Percentiles rank a stretch among this genome's conserved stretches.
These are phyloP conservation scores for Branchellion lobata DNA, from an alignment of 2,888 invertebrate species.

Conservation along the genomic window DNA sequence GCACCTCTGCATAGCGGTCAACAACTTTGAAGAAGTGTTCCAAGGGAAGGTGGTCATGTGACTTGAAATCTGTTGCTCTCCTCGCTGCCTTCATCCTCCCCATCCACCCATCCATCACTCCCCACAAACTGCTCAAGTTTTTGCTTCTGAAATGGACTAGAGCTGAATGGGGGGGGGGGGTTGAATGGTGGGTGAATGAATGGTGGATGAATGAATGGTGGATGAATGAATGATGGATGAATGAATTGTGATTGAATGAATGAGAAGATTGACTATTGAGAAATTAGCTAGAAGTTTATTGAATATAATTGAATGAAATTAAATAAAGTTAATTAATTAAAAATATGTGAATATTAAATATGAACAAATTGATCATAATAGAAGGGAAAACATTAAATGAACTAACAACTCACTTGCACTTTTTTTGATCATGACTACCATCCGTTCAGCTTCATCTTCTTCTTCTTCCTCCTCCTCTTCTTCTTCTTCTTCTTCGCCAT, in stretches of 20 bases:
- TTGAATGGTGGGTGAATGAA: too few relatives aligned
- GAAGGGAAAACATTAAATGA: too few relatives aligned
- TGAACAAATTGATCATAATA: too few relatives aligned
- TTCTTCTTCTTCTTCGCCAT: constrained; percentile 4
- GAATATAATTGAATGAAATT: too few relatives aligned
- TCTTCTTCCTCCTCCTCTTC: constrained; percentile 18
- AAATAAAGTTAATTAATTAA: too few relatives aligned
- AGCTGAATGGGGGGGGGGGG: too few relatives aligned
- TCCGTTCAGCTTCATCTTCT: not conserved
- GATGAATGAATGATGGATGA: not conserved
- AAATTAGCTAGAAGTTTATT: too few relatives aligned
- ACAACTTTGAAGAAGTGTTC: not conserved
- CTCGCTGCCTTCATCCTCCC: not conserved
- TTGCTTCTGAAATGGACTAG: not conserved
- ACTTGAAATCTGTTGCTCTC: not conserved
- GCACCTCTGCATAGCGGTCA: not conserved
- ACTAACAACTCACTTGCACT: too few relatives aligned
- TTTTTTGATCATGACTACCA: too few relatives aligned
- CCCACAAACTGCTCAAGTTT: not conserved
- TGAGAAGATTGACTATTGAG: too few relatives aligned
- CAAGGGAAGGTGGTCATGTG: not conserved
- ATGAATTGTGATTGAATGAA: not conserved
- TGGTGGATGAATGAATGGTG: not conserved
- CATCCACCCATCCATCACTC: not conserved
- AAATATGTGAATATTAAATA: too few relatives aligned